These are phyloP conservation scores for Parnassius mnemosyne DNA, from an alignment of 2,888 invertebrate genomes.

Conservation along the genomic window DNA sequence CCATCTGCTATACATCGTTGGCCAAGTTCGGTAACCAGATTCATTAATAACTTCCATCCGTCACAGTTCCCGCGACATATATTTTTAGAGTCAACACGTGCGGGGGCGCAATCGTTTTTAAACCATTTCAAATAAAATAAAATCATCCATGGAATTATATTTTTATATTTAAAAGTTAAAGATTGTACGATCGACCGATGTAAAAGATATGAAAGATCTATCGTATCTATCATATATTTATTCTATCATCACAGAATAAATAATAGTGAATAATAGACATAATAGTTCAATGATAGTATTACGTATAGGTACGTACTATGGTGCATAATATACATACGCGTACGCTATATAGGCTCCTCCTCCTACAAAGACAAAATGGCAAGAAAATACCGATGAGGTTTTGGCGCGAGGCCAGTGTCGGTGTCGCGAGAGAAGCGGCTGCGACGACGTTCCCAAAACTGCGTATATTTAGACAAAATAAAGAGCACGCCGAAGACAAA, in stretches of 20 bases:
- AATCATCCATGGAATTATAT: too few species aligned
- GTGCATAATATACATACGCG: conserved; percentile 25
- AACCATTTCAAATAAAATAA: too few species aligned
- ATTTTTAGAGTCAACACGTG: neutral
- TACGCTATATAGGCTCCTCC: conserved; percentile 41
- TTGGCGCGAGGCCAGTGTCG: conserved; percentile 67
- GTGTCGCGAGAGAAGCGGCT: conserved; percentile 71
- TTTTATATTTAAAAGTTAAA: too few species aligned
- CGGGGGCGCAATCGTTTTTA: neutral
- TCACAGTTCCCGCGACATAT: neutral
- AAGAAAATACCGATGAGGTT: conserved; percentile 58
- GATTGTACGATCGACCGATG: neutral
- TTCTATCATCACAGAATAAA: neutral
- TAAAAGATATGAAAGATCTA: too few species aligned
- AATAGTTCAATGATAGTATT: too few species aligned
- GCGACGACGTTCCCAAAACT: conserved; percentile 79
- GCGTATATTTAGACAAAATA: conserved; percentile 81
- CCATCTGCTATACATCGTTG: neutral
- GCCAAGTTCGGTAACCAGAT: neutral
- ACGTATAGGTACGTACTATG: too few species aligned
- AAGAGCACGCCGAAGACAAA: conserved; percentile 80
- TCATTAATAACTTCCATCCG: neutral
- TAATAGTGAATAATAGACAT: too few species aligned
- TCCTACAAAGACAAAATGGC: conserved; percentile 58
- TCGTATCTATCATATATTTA: neutral